A percentile compares a stretch with the other conserved stretches of the same genome.
Evolutionary conservation across 2,888 invertebrate genomes (phyloP).

Genomic region (Nebria salina): DNA sequence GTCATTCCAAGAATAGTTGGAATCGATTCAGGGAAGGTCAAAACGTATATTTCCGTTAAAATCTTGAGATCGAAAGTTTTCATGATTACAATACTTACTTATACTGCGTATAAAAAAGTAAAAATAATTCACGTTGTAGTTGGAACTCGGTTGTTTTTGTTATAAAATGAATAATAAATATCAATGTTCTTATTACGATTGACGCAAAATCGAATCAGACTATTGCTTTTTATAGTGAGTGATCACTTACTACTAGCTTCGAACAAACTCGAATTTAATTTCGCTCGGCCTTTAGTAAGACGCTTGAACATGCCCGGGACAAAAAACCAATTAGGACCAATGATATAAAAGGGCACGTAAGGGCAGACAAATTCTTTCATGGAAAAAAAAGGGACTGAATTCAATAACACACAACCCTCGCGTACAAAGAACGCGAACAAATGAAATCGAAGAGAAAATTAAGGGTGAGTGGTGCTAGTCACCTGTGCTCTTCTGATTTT

Average conservation of each 20-base stretch:
- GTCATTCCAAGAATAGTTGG: too few species aligned
- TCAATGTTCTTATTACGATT: too few species aligned
- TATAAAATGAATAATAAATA: too few species aligned
- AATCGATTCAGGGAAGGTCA: too few species aligned
- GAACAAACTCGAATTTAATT: slow-evolving; percentile 1
- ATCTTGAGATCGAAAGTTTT: too few species aligned
- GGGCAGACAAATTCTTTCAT: neutral
- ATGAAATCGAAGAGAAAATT: neutral
- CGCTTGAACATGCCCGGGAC: neutral
- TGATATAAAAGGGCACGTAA: neutral
- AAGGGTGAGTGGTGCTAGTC: neutral
- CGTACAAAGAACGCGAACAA: neutral
- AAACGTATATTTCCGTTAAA: too few species aligned
- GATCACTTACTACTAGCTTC: neutral
- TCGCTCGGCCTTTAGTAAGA: neutral
- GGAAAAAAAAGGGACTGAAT: neutral
- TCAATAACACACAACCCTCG: neutral
- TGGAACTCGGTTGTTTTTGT: too few species aligned
- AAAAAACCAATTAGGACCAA: neutral
- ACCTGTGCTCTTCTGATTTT: neutral
- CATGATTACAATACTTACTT: too few species aligned
- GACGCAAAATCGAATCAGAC: neutral
- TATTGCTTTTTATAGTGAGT: neutral
- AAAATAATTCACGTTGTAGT: too few species aligned
- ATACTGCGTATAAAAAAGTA: too few species aligned